A percentile compares a stretch with the other conserved stretches of the same genome.
phyloP scores from a whole-genome alignment of 2,797 vertebrate genomes.

The Phaenicophaeus curvirostris region DNA sequence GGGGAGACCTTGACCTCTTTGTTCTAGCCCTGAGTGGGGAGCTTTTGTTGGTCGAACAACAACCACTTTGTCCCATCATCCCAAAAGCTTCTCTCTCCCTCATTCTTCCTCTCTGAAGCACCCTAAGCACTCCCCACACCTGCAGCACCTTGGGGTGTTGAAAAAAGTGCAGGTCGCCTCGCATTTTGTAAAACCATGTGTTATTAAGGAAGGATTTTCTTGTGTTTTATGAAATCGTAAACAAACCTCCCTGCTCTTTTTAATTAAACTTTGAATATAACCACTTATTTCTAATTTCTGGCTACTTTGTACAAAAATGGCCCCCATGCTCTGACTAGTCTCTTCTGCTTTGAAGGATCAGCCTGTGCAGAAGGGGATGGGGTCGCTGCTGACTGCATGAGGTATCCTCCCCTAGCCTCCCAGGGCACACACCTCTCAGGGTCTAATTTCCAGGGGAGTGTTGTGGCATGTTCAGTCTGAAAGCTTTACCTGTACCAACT shows the following conservation, averaged over 20 bases:
- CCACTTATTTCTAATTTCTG: neutral
- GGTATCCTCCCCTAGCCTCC: neutral
- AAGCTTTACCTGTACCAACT: neutral
- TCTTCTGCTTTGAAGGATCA: neutral
- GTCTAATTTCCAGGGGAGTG: neutral
- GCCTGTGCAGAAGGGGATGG: neutral
- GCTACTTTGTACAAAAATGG: neutral
- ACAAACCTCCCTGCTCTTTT: neutral
- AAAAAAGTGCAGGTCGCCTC: neutral
- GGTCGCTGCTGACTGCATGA: neutral
- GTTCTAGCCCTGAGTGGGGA: neutral
- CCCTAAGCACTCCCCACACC: constrained; percentile 30
- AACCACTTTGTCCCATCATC: constrained; percentile 1
- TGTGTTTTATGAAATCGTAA: neutral
- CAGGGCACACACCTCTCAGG: neutral
- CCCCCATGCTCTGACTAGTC: neutral
- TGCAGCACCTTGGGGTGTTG: constrained; percentile 29
- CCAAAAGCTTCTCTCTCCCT: constrained; percentile 9
- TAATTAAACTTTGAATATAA: neutral
- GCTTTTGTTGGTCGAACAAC: constrained; percentile 23
- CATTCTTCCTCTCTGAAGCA: constrained; percentile 31
- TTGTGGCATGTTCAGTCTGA: accelerated
- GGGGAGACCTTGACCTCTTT: neutral
- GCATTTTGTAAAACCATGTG: neutral
- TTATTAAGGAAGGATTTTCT: neutral